Base-by-base conservation (phyloP, 2,113 vertebrate genomes). In the Sinocyclocheilus anophthalmus region DNA sequence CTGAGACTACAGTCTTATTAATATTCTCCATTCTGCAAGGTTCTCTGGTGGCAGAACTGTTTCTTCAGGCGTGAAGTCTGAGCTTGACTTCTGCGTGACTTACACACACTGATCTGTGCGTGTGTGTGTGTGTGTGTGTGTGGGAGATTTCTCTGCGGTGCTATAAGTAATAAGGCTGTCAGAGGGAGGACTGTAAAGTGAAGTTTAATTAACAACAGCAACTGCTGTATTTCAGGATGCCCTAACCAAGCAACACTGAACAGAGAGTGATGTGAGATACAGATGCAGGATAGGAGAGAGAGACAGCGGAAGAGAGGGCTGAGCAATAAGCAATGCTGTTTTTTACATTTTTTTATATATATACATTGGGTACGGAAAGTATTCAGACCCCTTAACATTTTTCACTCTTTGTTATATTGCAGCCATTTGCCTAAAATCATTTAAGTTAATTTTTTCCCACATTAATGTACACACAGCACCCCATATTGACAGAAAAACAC, bases 21-120 rank as follows among this genome's bases (percentile, higher is more conserved):
- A 24, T 80, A 63, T 81, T 18, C 39, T 45, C n/a, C 24, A 18
- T 48, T 81, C 57, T 26, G 78, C 12, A 1, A 5, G 13, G 78
- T 20, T 45, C 37, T 81, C 33, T 45, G 4, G 59, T 3, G 48
- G 59, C 11, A 65, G 39, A 81, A 81, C 22, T 18, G 59, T 81
- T 81, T 81, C 59, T 81, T 65, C 78, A 45, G 57, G 57, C 39
- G 3, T 81, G 39, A 81, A 81, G 37, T 65, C 76, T 45, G 55
- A 26, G 33, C 76, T 76, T 88, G 87, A 82, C 87, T 82, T 84
- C 72, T 81, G 75, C 73, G 16, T 50, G 75, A 87, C 86, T 85
- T 82, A 22, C 20, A 70, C n/a, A 57, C 16, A 70, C 3, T 37
- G n/a, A 4, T 16, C 26, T 67, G 20, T 18, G 24, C 65, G 26